Base-by-base conservation (phyloP, 92 coral and sea anemone species). In the Virgularia gustaviana region DNA sequence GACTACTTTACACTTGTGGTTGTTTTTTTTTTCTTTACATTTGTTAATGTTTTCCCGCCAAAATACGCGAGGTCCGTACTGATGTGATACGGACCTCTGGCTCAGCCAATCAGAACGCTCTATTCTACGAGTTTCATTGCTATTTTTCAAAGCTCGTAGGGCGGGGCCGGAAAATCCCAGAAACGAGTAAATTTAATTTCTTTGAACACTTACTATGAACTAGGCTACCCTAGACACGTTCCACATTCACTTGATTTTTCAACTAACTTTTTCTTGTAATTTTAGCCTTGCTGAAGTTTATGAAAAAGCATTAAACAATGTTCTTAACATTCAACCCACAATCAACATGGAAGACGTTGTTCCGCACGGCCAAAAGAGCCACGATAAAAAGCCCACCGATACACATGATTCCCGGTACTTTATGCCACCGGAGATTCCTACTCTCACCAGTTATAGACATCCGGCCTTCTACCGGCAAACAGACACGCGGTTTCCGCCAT, bases 281-380 rank as follows among this genome's bases (percentile, higher is more conserved):
- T 64, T 49, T 74, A 89, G 96, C 60, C 83, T 89, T 70, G 90
- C 96, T 27, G 96, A 89, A 45, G 89, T 89, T 3, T 89, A 89
- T 83, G 90, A 89, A 75, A 87, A 87, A 15, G 90, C 96, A n/a
- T 75, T 89, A 7, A 80, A 85, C 19, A 89, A 89, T 45, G 96
- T 89, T 0, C 81, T 89, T 35, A 87, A 81, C 61, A 77, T 89
- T 45, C 86, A 89, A 36, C 90, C 87, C 32, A 78, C 86, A 42
- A 68, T 89, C 16, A 68, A 88, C 18, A 79, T 89, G 57, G 96
- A 89, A 54, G 96, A 89, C 36, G 36, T 19, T 28, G 2, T 22
- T 22, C 28, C 1, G 54, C 25, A 15, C 25, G 68, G 36, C 29
- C 41, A 51, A 55, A 49, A 33, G 25, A 53, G 8, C 45, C 30